Percentiles rank a stretch among this genome's conserved stretches.
phyloP scores from a whole-genome alignment of 2,113 vertebrate genomes.

The Capreolus pygargus region DNA sequence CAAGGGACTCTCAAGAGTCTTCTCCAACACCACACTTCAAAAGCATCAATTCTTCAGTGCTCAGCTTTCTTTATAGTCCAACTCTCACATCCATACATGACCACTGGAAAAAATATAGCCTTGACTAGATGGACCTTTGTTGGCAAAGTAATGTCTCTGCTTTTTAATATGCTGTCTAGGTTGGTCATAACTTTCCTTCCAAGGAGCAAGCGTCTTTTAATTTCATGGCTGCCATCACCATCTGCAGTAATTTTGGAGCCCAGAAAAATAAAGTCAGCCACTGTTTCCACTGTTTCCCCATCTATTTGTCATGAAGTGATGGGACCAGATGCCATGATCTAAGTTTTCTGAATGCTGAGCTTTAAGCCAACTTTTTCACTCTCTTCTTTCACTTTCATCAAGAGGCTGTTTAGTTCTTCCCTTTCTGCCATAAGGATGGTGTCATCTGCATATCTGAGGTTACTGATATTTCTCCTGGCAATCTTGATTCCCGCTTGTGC shows the following conservation, averaged over 20 bases:
- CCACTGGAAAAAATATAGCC: background rate
- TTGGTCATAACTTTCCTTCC: background rate
- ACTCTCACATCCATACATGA: background rate
- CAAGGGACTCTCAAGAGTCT: background rate
- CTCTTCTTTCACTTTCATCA: background rate
- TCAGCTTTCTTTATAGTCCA: background rate
- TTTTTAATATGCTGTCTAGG: background rate
- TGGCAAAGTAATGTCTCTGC: background rate
- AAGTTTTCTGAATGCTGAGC: background rate
- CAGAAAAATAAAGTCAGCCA: background rate
- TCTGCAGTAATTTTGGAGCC: background rate
- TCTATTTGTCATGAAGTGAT: background rate
- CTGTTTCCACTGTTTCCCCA: background rate
- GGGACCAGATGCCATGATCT: background rate
- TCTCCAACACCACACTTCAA: background rate
- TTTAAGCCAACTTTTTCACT: background rate
- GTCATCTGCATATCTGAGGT: background rate
- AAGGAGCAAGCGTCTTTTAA: background rate
- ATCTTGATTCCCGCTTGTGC: background rate
- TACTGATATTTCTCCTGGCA: background rate
- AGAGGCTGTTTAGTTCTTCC: background rate
- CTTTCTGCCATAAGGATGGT: background rate
- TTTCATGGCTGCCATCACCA: background rate
- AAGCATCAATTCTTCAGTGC: background rate
- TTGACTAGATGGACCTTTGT: accelerated